A percentile compares a stretch with the other conserved stretches of the same genome.
Evolutionary conservation across 92 coral and sea anemone species (phyloP).

Genomic region (Virgularia gustaviana): DNA sequence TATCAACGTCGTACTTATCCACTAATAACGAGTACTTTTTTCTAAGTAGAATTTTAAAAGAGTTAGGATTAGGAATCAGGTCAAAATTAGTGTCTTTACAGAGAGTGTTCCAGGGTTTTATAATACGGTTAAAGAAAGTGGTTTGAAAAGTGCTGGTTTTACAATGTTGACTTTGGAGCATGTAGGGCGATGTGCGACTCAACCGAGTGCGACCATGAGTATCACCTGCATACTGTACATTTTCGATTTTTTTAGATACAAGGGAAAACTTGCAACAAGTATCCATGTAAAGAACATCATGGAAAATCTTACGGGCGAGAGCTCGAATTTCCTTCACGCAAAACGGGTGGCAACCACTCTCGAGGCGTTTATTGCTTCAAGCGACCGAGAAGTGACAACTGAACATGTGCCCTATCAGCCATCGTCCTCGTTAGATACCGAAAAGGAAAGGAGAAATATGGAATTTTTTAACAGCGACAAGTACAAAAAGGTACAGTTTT

Average conservation of each 20-base stretch:
- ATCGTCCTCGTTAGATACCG: conserved; percentile 7
- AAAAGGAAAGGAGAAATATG: conserved; percentile 28
- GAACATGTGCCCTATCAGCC: conserved; percentile 62
- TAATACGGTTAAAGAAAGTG: no score
- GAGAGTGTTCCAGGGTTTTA: no score
- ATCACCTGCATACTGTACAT: no score
- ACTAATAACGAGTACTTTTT: no score
- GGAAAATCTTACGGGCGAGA: conserved; percentile 49
- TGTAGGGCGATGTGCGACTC: no score
- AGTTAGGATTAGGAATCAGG: no score
- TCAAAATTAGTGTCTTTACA: no score
- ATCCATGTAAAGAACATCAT: conserved; percentile 61
- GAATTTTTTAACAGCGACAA: conserved; percentile 52
- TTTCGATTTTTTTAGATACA: conserved; percentile 56
- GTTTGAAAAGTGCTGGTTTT: no score
- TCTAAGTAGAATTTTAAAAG: no score
- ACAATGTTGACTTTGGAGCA: no score
- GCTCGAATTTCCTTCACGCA: conserved; percentile 68
- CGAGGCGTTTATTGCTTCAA: conserved; percentile 63
- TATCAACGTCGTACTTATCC: no score
- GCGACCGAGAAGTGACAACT: conserved; percentile 39
- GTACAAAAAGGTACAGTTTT: conserved; percentile 52
- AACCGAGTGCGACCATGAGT: no score
- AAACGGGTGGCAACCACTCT: conserved; percentile 73
- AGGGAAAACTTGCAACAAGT: conserved; percentile 50